These are phyloP conservation scores for Telmatochromis sp. DNA, from an alignment of 2,113 vertebrate genomes.

Conservation along the genomic window DNA sequence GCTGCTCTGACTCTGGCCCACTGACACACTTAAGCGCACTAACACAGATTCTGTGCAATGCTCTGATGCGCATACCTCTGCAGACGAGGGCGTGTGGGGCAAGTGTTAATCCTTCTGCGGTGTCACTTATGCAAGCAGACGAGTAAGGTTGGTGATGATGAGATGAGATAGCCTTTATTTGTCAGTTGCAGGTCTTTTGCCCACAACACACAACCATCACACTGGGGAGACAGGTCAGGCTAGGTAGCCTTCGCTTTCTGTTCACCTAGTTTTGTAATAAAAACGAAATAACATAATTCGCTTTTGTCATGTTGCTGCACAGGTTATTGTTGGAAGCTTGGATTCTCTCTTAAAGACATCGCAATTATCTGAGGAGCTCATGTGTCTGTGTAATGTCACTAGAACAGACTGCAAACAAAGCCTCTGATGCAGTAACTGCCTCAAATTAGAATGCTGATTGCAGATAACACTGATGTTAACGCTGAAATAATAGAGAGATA, in stretches of 20 bases:
- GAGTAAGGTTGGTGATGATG: not conserved
- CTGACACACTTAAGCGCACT: constrained; percentile 39
- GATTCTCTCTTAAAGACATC: accelerated
- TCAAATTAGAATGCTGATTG: constrained; percentile 15
- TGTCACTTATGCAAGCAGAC: not conserved
- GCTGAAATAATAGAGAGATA: constrained; percentile 4
- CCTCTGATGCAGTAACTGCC: not conserved
- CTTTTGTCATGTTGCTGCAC: not conserved
- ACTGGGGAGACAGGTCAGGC: not conserved
- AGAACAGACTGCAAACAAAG: not conserved
- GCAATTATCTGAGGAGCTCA: not conserved
- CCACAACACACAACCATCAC: not conserved
- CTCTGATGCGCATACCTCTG: not conserved
- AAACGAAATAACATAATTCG: not conserved
- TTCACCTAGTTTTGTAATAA: not conserved
- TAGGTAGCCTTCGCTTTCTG: not conserved
- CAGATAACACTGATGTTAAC: not conserved
- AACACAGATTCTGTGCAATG: not conserved
- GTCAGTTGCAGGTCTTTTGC: not conserved
- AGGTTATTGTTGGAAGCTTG: not conserved
- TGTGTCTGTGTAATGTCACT: not conserved
- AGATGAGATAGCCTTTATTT: not conserved
- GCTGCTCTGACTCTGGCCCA: constrained; percentile 29
- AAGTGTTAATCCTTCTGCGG: not conserved
- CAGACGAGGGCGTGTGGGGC: not conserved